phyloP scores from a whole-genome alignment of 2,113 vertebrate genomes.

The Odocoileus hemionus region DNA sequence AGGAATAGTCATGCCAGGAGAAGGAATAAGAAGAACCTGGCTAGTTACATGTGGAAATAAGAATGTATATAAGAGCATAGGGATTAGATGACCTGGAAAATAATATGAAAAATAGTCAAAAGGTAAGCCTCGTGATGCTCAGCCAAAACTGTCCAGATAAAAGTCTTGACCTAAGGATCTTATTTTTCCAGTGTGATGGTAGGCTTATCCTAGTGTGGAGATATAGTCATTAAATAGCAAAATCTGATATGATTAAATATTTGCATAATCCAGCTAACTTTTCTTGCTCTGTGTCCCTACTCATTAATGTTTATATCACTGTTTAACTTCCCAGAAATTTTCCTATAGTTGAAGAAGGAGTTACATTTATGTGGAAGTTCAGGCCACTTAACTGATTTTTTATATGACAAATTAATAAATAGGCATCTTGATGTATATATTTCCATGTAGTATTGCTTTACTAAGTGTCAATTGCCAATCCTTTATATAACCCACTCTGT shows the following conservation, averaged over 20 bases:
- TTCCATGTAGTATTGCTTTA: not conserved
- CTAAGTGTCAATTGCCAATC: not conserved
- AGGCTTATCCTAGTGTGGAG: not conserved
- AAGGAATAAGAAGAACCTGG: not conserved
- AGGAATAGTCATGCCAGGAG: not conserved
- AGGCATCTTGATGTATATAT: not conserved
- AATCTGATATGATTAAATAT: not conserved
- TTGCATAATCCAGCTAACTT: not conserved
- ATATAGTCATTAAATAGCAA: not conserved
- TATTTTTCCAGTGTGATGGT: not conserved
- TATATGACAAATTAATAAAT: not conserved
- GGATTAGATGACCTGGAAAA: not conserved
- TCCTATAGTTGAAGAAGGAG: not conserved
- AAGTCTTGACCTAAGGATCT: not conserved
- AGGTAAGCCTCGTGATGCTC: not conserved
- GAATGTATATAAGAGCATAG: not conserved
- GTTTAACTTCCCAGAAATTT: not conserved
- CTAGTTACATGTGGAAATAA: not conserved
- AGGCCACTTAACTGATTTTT: not conserved
- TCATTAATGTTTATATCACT: not conserved
- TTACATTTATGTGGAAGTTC: not conserved
- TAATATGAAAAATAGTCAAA: not conserved
- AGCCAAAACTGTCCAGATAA: not conserved
- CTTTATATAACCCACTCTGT: not conserved
- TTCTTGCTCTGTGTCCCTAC: not conserved